Evolutionary conservation across 92 coral and sea anemone species (phyloP).

Genomic region (Phenganax marumi): DNA sequence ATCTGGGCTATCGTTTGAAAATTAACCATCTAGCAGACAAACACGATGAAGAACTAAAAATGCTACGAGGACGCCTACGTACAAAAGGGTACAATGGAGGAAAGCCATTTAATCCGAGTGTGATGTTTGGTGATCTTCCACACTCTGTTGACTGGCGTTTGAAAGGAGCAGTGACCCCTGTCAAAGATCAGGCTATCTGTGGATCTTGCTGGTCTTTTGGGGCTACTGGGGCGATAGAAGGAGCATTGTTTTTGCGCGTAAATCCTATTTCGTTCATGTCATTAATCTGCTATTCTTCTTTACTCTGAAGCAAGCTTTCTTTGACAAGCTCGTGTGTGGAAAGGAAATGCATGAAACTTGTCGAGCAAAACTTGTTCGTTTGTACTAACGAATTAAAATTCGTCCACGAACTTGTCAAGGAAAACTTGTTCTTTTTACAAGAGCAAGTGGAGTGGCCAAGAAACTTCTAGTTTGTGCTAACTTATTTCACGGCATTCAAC

Average conservation of each 20-base stretch:
- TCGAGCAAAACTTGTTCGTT: too few relatives aligned
- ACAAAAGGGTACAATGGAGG: conserved; percentile 81
- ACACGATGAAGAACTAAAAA: conserved; percentile 65
- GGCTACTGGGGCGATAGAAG: conserved; percentile 91
- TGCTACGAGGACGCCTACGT: conserved; percentile 76
- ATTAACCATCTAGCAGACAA: conserved; percentile 86
- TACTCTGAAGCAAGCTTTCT: too few relatives aligned
- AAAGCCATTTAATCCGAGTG: conserved; percentile 75
- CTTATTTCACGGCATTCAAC: too few relatives aligned
- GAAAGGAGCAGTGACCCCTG: conserved; percentile 95
- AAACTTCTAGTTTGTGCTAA: too few relatives aligned
- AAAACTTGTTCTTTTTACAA: too few relatives aligned
- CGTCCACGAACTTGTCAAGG: too few relatives aligned
- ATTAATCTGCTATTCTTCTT: neutral
- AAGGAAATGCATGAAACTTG: too few relatives aligned
- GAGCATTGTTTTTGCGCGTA: conserved; percentile 74
- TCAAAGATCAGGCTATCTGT: conserved; percentile 94
- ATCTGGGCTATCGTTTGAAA: conserved; percentile 74
- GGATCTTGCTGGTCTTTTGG: conserved; percentile 99
- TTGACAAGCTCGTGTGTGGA: too few relatives aligned
- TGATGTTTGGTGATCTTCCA: conserved; percentile 74
- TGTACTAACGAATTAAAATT: too few relatives aligned
- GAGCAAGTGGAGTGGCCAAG: too few relatives aligned
- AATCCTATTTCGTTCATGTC: neutral
- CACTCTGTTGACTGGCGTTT: conserved; percentile 74